phyloP scores from a whole-genome alignment of 2,888 invertebrate genomes.

The Dione vanillae region DNA sequence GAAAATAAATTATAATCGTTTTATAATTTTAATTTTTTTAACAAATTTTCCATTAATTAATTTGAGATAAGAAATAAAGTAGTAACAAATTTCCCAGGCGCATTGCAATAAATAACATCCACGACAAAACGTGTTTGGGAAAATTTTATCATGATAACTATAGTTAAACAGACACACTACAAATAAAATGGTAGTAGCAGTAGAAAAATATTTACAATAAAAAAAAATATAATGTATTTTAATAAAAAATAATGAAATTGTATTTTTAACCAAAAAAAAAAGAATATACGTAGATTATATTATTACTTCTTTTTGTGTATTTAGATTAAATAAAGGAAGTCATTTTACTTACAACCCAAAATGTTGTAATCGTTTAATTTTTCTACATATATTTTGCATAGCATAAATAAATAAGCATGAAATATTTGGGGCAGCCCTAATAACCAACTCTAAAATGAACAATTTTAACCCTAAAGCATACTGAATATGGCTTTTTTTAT shows the following conservation, averaged over 20 bases:
- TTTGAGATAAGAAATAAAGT: not conserved
- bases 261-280: no score
- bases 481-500: no score
- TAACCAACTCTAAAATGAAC: no score
- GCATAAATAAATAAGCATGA: no score
- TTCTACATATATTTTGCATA: no score
- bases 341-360: not conserved
- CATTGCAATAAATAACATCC: constrained; percentile 2
- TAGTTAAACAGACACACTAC: not conserved
- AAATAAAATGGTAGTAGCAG: constrained; percentile 16
- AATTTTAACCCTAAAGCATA: no score
- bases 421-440: no score
- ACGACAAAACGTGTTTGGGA: constrained; percentile 22
- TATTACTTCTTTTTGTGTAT: not conserved
- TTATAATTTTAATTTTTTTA: not conserved
- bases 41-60: not conserved
- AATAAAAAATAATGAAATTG: no score
- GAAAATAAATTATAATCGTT: not conserved
- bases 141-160: constrained; percentile 28
- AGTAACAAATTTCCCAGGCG: constrained; percentile 3
- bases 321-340: not conserved
- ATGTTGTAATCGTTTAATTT: no score
- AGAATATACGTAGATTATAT: no score
- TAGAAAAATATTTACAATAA: not conserved
- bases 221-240: not conserved